Conservation (phyloP, 64 coral and sea anemone genomes). For the Orbicella faveolata region DNA sequence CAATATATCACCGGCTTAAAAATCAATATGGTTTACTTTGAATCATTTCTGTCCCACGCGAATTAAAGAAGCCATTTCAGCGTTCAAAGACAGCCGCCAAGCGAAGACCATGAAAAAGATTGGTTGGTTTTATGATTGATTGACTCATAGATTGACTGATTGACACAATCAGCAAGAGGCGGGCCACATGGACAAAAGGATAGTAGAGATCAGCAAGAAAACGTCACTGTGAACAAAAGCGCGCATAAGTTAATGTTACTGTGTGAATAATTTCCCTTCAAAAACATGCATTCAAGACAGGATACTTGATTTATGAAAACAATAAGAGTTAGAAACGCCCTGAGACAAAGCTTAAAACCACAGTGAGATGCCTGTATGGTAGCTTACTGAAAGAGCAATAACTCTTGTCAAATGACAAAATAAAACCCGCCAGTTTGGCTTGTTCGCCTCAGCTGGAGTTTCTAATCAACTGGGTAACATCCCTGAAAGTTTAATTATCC, state of each 20-base stretch:
- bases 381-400: background rate
- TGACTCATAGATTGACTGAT: background rate
- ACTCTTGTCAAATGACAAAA: background rate
- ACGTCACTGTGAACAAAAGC: background rate
- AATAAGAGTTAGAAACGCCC: background rate
- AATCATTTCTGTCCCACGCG: too few species aligned
- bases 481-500: background rate
- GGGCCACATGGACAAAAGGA: background rate
- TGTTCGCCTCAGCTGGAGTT: slow-evolving; percentile 2
- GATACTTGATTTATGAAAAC: background rate
- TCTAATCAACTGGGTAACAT: background rate
- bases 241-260: background rate
- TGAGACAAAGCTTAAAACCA: background rate
- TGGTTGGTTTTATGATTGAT: slow-evolving; percentile 4
- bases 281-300: background rate
- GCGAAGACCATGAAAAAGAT: background rate
- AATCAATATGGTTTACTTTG: too few species aligned
- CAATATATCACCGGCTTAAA: too few species aligned
- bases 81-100: background rate
- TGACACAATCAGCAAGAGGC: background rate
- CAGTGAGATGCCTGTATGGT: background rate
- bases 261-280: background rate
- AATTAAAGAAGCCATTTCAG: background rate
- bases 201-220: background rate
- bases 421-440: background rate